Conservation (phyloP, 2,888 invertebrate genomes). For the Penaeus monodon region DNA sequence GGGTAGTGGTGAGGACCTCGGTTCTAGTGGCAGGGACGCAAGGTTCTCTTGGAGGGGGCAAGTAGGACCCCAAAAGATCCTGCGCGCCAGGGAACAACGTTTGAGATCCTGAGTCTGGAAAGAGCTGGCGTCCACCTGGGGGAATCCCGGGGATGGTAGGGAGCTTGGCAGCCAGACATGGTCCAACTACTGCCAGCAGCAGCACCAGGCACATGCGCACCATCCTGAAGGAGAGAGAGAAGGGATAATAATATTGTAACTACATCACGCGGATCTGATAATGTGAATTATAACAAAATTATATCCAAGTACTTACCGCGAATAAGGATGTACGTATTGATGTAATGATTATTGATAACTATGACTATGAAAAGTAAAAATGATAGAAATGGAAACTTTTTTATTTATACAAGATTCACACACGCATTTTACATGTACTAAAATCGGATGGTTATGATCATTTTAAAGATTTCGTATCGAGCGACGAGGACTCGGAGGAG, state of each 20-base stretch:
- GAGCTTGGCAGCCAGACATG: conserved; percentile 36
- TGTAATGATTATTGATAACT: neutral
- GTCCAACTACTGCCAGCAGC: conserved; percentile 27
- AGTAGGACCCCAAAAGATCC: conserved; percentile 1
- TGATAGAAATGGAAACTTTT: too few species aligned
- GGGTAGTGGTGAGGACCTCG: neutral
- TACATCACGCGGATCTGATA: neutral
- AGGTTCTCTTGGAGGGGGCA: conserved; percentile 22
- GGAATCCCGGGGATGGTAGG: conserved; percentile 43
- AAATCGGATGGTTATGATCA: neutral
- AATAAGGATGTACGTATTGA: neutral
- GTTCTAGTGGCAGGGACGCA: conserved; percentile 20
- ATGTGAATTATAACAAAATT: too few species aligned
- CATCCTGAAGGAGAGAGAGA: conserved; percentile 35
- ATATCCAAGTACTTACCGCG: too few species aligned
- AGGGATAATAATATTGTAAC: neutral
- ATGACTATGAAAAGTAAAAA: too few species aligned
- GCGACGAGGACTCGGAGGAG: too few species aligned
- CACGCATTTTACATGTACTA: too few species aligned
- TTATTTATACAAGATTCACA: too few species aligned
- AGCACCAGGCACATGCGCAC: conserved; percentile 27
- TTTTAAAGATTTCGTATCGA: neutral
- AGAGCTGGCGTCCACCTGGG: conserved; percentile 43
- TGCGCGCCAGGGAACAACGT: neutral
- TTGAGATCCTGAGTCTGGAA: conserved; percentile 27